Base-by-base conservation (phyloP, 2,113 vertebrate genomes). In the Hiodon tergisus region DNA sequence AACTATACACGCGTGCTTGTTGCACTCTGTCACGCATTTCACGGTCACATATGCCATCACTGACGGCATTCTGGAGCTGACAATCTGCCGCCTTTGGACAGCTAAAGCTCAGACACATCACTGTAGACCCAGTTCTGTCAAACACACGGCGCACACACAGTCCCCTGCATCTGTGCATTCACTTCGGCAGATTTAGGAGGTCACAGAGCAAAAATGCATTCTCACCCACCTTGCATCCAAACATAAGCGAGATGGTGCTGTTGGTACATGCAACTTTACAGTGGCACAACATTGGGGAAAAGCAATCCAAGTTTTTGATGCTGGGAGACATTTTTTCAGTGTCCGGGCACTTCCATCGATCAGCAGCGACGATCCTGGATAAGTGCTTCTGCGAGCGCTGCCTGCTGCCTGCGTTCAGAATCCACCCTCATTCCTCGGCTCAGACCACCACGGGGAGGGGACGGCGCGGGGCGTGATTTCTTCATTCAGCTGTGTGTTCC, bases 251-350 rank as follows among this genome's bases (percentile, higher is more conserved):
- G 86, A 95, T 81, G 83, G 91, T 93, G 88, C 91, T 94, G 91
- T 91, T 94, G 90, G 90, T 93, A 86, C 94, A 95, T 78, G 91
- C 92, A 91, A 96, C 92, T 90, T 95, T 94, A 92, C 89, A 95
- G 90, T 95, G 94, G 89, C 93, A 94, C 82, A 95, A 90, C 89
- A 94, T 91, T 59, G 78, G 89, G 82, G 87, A 89, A 88, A 92
- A 91, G 78, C 89, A 93, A 79, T 91, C 88, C 85, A 91, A 89
- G 86, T 88, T 88, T 90, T 90, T 92, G 83, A 93, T 88, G 83
- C 86, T 89, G 86, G 87, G 86, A 89, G 87, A 91, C 85, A 90
- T 88, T 85, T 89, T 90, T 88, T 88, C 86, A 83, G 86, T 83
- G 77, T 82, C 83, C 57, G 79, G 87, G 77, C 83, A 88, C 82